A percentile compares a stretch with the other conserved stretches of the same genome.
Evolutionary conservation across 2,797 vertebrate genomes (phyloP).

Genomic region (Cetoscarus ocellatus): DNA sequence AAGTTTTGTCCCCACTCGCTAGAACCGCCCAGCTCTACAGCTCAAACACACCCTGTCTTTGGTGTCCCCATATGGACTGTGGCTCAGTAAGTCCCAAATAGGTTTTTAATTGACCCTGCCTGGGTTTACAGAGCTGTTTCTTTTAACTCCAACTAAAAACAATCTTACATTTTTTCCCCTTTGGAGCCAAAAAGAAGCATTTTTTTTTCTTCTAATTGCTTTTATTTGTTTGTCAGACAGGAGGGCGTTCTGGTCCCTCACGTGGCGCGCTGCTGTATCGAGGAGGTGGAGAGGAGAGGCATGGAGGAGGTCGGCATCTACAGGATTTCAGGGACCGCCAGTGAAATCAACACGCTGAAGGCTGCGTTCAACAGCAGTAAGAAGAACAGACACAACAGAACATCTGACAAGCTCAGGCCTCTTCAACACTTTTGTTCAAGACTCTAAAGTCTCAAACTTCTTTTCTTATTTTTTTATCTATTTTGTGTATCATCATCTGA

Average conservation of each 20-base stretch:
- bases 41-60: constrained; percentile 72
- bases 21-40: constrained; percentile 62
- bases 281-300: constrained; percentile 84
- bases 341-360: constrained; percentile 77
- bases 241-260: constrained; percentile 84
- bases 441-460: no score
- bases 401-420: not conserved
- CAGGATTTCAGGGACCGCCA: constrained; percentile 79
- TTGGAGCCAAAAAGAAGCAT: constrained; percentile 22
- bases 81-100: constrained; percentile 75
- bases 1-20: constrained; percentile 78
- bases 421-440: no score
- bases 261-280: constrained; percentile 82
- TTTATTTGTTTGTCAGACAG: constrained; percentile 65
- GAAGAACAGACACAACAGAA: constrained; percentile 16
- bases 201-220: not conserved
- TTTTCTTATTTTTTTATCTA: no score
- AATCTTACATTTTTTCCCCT: constrained; percentile 34
- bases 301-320: constrained; percentile 85
- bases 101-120: not conserved
- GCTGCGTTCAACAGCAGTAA: constrained; percentile 82
- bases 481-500: no score
- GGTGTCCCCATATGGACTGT: constrained; percentile 73
- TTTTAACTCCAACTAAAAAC: constrained; percentile 9
- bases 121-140: not conserved